Conservation (phyloP, 2,888 invertebrate genomes). For the Lottia scabra region DNA sequence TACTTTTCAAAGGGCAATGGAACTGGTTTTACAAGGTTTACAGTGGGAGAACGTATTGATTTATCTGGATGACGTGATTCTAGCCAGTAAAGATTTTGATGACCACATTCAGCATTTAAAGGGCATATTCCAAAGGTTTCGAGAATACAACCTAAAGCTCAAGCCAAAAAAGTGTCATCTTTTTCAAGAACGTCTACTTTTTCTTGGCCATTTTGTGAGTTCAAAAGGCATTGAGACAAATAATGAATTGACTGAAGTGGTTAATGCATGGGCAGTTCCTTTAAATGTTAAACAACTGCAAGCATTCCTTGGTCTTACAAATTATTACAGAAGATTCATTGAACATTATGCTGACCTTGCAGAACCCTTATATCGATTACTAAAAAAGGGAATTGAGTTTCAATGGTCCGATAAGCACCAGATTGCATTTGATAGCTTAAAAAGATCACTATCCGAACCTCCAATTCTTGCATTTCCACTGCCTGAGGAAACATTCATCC, state of each 20-base stretch:
- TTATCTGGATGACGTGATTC: slow-evolving; percentile 34
- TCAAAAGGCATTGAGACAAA: slow-evolving; percentile 13
- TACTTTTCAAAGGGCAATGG: slow-evolving; percentile 32
- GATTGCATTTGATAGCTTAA: neutral
- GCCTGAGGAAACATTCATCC: neutral
- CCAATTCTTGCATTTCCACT: neutral
- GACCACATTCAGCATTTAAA: slow-evolving; percentile 23
- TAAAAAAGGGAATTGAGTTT: neutral
- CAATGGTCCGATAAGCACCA: neutral
- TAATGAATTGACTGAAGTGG: neutral
- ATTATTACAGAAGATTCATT: slow-evolving; percentile 31
- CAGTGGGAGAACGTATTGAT: slow-evolving; percentile 26
- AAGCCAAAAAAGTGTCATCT: slow-evolving; percentile 34
- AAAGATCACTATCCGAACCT: neutral
- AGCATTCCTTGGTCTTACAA: slow-evolving; percentile 32
- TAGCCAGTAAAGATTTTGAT: slow-evolving; percentile 24
- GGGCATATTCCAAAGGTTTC: slow-evolving; percentile 23
- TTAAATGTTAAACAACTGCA: slow-evolving; percentile 23
- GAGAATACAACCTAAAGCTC: slow-evolving; percentile 22
- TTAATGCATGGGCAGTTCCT: slow-evolving; percentile 21
- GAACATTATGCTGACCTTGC: slow-evolving; percentile 18
- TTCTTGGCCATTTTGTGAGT: slow-evolving; percentile 24
- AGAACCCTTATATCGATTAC: slow-evolving; percentile 16
- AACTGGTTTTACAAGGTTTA: slow-evolving; percentile 30
- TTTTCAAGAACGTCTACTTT: slow-evolving; percentile 25